Percentiles rank a stretch among this genome's conserved stretches.
Evolutionary conservation across 1,140 invertebrate species (phyloP).

Genomic region (Trypoxylus dichotomus): DNA sequence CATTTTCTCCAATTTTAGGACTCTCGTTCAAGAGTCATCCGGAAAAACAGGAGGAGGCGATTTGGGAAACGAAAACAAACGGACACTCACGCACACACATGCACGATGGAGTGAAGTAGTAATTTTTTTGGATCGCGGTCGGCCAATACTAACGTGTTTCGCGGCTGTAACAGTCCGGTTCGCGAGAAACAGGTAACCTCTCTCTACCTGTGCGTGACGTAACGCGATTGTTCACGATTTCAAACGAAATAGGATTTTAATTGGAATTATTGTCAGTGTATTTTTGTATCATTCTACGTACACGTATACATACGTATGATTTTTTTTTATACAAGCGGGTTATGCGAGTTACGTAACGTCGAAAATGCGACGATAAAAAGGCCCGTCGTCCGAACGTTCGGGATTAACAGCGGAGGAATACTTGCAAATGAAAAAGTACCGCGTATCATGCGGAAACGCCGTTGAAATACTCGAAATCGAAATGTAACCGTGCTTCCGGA

Average conservation of each 20-base stretch:
- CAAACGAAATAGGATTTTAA: slow-evolving; percentile 24
- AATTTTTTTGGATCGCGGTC: not conserved
- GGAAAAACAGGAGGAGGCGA: not conserved
- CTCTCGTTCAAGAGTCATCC: not conserved
- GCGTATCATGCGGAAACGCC: not conserved
- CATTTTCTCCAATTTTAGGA: not conserved
- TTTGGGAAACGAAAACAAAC: not conserved
- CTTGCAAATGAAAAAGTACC: not conserved
- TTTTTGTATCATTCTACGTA: not conserved
- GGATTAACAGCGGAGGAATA: not conserved
- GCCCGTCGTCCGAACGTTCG: not conserved
- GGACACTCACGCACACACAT: not conserved
- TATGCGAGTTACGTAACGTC: not conserved
- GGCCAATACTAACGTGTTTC: slow-evolving; percentile 20
- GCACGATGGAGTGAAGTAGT: not conserved
- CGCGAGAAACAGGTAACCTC: slow-evolving; percentile 10
- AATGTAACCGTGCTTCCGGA: not conserved
- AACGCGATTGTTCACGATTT: slow-evolving; percentile 27
- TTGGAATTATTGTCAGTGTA: slow-evolving; percentile 7
- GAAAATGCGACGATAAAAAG: not conserved
- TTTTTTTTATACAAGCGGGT: not conserved
- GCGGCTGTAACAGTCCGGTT: not conserved
- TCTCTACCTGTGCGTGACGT: slow-evolving; percentile 14
- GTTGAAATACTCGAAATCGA: not conserved
- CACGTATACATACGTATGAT: not conserved